Evolutionary conservation across 1,140 invertebrate genomes (phyloP), one percentile per base, ranked within the genome.

Genomic region (Microplitis demolitor): DNA sequence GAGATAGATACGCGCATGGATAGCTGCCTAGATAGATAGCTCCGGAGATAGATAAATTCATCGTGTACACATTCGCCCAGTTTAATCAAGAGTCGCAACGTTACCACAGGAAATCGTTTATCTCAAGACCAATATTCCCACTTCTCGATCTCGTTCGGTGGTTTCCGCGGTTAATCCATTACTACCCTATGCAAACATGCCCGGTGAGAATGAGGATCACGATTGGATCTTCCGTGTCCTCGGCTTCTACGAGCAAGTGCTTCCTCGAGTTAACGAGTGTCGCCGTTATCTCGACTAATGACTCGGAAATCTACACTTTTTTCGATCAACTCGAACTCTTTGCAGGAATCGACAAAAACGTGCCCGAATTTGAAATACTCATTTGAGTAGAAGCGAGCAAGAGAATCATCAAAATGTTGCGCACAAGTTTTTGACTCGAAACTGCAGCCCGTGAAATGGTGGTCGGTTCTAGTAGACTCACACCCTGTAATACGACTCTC

Each of bases 171-270:
- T 72, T 72, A 72, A 72, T 72, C 63, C 63, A 72, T 72, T 72
- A 72, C 45, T 53, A 24, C 31, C n/a, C 34, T 63, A 58, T 60
- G 70, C 66, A 66, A 72, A 73, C 76, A 74, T 72, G 73, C 73
- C 72, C 11, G 63, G 61, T 35, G 45, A 61, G 56, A 13, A 62
- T 54, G 14, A 66, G 56, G 67, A 72, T 72, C 35, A 50, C 64
- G 70, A 72, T 72, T 66, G 50, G 66, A 72, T 72, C 70, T 72
- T 60, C 60, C 53, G 14, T 45, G 53, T 50, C n/a, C 63, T n/a
- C 4, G 35, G 39, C 58, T 70, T 14, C 37, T 34, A 34, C 13
- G 31, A n/a, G n/a, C 24, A 24, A 66, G 70, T 60, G 39, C 63
- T 72, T 72, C 70, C 70, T 64, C 33, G 50, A 63, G 39, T 56